Conservation (phyloP, 2,113 vertebrate genomes). For the Speoplatyrhinus poulsoni region DNA sequence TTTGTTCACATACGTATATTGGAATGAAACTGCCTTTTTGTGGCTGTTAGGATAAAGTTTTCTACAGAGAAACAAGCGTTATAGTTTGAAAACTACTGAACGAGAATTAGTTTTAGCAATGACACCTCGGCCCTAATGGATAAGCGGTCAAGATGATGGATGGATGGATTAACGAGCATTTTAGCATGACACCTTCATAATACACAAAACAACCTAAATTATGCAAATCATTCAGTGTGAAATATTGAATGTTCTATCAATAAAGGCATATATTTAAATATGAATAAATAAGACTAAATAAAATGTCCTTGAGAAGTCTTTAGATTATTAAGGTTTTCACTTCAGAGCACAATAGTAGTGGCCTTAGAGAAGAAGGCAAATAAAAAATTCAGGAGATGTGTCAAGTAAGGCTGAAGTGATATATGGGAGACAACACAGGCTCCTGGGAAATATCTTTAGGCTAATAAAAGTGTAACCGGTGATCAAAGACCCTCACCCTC, state of each 20-base stretch:
- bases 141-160: too few relatives aligned
- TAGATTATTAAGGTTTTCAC: conserved; percentile 46
- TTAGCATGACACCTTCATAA: too few relatives aligned
- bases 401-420: conserved; percentile 31
- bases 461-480: neutral
- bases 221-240: too few relatives aligned
- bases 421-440: conserved; percentile 30
- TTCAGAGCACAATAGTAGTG: conserved; percentile 45
- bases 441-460: conserved; percentile 23
- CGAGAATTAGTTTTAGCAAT: neutral
- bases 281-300: neutral
- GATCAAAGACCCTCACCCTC: conserved; percentile 43
- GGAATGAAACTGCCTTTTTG: conserved; percentile 3
- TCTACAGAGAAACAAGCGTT: too few relatives aligned
- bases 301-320: conserved; percentile 18
- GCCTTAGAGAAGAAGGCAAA: conserved; percentile 28
- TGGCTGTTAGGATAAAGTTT: conserved; percentile 1
- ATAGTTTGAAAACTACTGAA: neutral
- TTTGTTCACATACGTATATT: conserved; percentile 48
- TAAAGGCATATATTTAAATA: too few relatives aligned
- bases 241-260: too few relatives aligned
- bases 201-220: too few relatives aligned
- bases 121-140: too few relatives aligned
- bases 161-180: too few relatives aligned
- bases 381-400: conserved; percentile 57